Conservation (phyloP, 2,888 invertebrate species). For the Nymphalis c-album region DNA sequence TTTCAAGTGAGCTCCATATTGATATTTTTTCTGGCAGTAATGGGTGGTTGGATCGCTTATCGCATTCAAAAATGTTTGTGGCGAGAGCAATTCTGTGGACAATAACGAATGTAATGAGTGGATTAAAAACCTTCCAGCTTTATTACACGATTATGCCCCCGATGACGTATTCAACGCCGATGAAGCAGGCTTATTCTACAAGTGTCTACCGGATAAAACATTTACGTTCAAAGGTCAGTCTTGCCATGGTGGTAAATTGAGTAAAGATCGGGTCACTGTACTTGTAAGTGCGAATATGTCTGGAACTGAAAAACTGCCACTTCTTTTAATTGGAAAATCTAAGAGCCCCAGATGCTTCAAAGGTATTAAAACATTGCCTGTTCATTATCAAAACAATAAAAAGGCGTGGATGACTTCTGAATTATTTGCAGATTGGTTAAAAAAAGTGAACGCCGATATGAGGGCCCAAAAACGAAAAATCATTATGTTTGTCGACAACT, state of each 20-base stretch:
- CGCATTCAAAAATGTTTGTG: too few relatives aligned
- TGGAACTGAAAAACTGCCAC: slow-evolving; percentile 36
- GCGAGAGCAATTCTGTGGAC: too few relatives aligned
- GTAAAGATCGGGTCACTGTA: slow-evolving; percentile 37
- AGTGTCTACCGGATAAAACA: slow-evolving; percentile 35
- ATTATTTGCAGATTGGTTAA: slow-evolving; percentile 32
- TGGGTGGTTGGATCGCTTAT: too few relatives aligned
- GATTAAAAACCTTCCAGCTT: too few relatives aligned
- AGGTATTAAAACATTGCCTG: slow-evolving; percentile 36
- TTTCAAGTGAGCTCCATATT: too few relatives aligned
- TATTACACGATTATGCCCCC: too few relatives aligned
- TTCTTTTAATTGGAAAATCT: slow-evolving; percentile 37
- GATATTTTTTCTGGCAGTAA: too few relatives aligned
- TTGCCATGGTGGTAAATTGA: slow-evolving; percentile 38
- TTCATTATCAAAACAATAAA: slow-evolving; percentile 38
- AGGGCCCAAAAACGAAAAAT: slow-evolving; percentile 31
- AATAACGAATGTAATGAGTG: too few relatives aligned
- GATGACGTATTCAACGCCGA: too few relatives aligned
- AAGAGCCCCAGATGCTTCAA: slow-evolving; percentile 39
- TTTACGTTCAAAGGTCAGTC: slow-evolving; percentile 37
- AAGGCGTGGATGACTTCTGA: slow-evolving; percentile 41
- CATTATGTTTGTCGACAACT: slow-evolving; percentile 37
- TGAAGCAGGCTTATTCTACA: too few relatives aligned
- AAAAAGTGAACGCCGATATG: slow-evolving; percentile 13
- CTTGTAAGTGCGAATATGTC: slow-evolving; percentile 36